A percentile compares a stretch with the other conserved stretches of the same genome.
phyloP scores from a whole-genome alignment of 2,888 invertebrate species.

The Tridacna crocea region DNA sequence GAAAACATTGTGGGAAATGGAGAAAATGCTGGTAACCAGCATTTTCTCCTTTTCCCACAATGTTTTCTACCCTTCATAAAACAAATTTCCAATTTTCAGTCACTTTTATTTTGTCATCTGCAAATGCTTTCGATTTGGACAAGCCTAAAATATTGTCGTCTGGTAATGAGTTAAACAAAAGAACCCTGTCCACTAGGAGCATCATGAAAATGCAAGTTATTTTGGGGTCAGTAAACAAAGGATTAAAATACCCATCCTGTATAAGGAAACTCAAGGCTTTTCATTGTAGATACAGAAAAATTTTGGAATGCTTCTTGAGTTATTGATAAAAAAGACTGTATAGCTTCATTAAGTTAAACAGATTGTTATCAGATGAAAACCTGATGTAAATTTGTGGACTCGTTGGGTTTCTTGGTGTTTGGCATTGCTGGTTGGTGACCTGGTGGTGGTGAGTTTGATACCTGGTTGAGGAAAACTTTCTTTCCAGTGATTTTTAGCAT shows the following conservation, averaged over 20 bases:
- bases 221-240: not conserved
- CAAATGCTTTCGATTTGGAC: not conserved
- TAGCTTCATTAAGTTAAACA: not conserved
- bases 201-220: conserved; percentile 24
- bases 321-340: not conserved
- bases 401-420: too few relatives aligned
- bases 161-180: not conserved
- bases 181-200: not conserved
- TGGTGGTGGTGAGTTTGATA: too few relatives aligned
- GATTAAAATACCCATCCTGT: not conserved
- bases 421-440: too few relatives aligned
- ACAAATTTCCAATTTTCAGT: not conserved
- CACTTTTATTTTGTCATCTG: not conserved
- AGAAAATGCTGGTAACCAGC: not conserved
- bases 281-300: conserved; percentile 3
- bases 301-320: not conserved
- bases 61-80: not conserved
- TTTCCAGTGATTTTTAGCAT: too few relatives aligned
- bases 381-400: too few relatives aligned
- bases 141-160: not conserved
- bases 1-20: not conserved
- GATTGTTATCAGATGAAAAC: too few relatives aligned
- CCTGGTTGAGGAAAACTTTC: too few relatives aligned
- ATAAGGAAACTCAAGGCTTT: not conserved
- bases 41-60: conserved; percentile 11